A percentile compares a stretch with the other conserved stretches of the same genome.
Conservation (phyloP, 2,797 vertebrate species). For the Diplodus sargus region DNA sequence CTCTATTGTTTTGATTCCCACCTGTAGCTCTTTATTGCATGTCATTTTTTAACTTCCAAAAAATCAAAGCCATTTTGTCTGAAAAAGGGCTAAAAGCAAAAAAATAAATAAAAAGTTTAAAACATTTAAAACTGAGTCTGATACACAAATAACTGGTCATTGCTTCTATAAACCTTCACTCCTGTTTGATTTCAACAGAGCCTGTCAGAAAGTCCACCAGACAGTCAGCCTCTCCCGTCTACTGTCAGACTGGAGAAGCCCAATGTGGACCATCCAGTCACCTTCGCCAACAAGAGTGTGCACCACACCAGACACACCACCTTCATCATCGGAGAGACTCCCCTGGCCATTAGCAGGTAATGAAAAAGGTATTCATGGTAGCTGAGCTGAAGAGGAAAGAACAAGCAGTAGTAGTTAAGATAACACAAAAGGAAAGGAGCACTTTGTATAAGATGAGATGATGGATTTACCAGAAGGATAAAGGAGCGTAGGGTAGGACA, state of each 20-base stretch:
- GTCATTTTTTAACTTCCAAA: too few relatives aligned
- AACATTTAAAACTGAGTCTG: not conserved
- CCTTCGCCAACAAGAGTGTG: constrained; percentile 82
- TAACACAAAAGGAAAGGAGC: not conserved
- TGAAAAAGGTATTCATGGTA: not conserved
- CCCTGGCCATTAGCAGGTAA: constrained; percentile 89
- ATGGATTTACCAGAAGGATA: constrained; percentile 17
- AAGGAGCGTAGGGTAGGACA: not conserved
- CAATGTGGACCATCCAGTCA: constrained; percentile 81
- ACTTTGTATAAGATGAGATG: not conserved
- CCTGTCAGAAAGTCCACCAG: constrained; percentile 42
- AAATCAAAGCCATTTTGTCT: too few relatives aligned
- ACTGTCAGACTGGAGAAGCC: constrained; percentile 45
- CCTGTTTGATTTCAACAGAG: constrained; percentile 65
- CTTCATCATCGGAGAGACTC: constrained; percentile 91
- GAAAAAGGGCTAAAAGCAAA: too few relatives aligned
- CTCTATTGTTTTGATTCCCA: too few relatives aligned
- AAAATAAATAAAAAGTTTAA: too few relatives aligned
- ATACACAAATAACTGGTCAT: not conserved
- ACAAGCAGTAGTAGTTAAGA: not conserved
- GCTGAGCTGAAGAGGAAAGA: not conserved
- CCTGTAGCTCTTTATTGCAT: too few relatives aligned
- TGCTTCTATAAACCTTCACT: not conserved
- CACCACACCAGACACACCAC: constrained; percentile 79
- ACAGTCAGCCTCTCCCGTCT: constrained; percentile 21